Evolutionary conservation across 2,113 vertebrate species (phyloP), one percentile per base, ranked within the genome.

Genomic region (Caretta caretta): DNA sequence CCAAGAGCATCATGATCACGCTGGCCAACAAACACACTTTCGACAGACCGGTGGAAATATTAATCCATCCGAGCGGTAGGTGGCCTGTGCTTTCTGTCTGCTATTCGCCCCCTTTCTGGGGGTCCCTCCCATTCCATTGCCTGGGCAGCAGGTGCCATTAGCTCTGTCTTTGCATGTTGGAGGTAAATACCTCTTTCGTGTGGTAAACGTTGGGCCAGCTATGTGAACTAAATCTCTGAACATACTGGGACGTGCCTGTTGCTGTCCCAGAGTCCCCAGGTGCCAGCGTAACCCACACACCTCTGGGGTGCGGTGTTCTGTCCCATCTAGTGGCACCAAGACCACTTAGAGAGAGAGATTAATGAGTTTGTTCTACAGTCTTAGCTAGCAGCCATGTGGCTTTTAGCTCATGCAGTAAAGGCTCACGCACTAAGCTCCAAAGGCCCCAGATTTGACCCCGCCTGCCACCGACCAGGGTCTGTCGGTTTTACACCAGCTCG

Each of bases 11-110:
- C 4, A 76, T 99, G 82, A 98, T 99, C 98, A 99, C 99, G 0
- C 97, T 99, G 97, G 99, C 99, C 78, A 98, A 99, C 89, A 99
- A 99, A 89, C 99, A 99, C 97, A 99, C 99, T 51, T 99, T 99
- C 0, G 99, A 99, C 98, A 98, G 99, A 46, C 99, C 99, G 0
- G 99, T 99, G 94, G 98, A 99, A 95, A 99, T 99, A 96, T 95
- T 99, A 65, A 99, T 99, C 97, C 99, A 99, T 42, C 99, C 99
- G 0, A 99, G 99, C 0, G 99, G 99, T 99, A 98, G 51, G 96
- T 98, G 81, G 79, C 22, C 87, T 93, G 89, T 86, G 49, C 53
- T 51, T 51, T 76, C 11, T 38, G 46, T 48, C 84, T 54, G 20
- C 86, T 78, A n/a, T 0, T 29, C 51, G 22, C n/a, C 17, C 6